These are phyloP conservation scores for Teleogryllus occipitalis DNA, from an alignment of 1,140 invertebrate genomes.

Conservation along the genomic window DNA sequence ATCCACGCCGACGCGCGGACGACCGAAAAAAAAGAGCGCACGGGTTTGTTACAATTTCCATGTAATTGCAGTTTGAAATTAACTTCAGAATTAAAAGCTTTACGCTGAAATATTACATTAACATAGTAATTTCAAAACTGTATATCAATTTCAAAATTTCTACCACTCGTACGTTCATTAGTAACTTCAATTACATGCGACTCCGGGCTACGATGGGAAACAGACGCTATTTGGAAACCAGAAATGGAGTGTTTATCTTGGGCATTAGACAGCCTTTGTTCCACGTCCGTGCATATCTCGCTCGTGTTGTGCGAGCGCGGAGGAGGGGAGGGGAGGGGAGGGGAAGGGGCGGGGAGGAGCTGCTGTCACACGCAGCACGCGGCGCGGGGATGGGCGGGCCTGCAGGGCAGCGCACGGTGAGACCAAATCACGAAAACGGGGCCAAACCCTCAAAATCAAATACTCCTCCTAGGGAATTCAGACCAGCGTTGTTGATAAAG, in stretches of 20 bases:
- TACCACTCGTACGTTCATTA: background rate
- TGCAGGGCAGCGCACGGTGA: too few species aligned
- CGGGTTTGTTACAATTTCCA: background rate
- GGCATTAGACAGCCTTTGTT: background rate
- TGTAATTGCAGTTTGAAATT: slow-evolving; percentile 1
- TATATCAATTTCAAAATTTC: background rate
- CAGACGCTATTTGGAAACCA: background rate
- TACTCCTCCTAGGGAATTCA: too few species aligned
- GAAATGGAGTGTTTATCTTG: background rate
- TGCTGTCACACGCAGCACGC: too few species aligned
- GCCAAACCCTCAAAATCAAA: too few species aligned
- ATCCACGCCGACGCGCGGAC: background rate
- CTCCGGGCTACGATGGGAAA: background rate
- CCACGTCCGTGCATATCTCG: too few species aligned
- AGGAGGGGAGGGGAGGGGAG: too few species aligned
- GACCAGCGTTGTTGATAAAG: too few species aligned
- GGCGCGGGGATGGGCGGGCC: too few species aligned
- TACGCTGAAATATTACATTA: slow-evolving; percentile 5
- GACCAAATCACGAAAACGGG: too few species aligned
- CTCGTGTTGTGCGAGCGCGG: too few species aligned
- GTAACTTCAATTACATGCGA: background rate
- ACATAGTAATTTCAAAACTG: background rate
- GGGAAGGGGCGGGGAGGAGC: too few species aligned
- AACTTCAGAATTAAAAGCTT: slow-evolving; percentile 5
- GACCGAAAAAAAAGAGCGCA: background rate